phyloP scores from a whole-genome alignment of 2,113 vertebrate species.

The Todiramphus saurophagus region DNA sequence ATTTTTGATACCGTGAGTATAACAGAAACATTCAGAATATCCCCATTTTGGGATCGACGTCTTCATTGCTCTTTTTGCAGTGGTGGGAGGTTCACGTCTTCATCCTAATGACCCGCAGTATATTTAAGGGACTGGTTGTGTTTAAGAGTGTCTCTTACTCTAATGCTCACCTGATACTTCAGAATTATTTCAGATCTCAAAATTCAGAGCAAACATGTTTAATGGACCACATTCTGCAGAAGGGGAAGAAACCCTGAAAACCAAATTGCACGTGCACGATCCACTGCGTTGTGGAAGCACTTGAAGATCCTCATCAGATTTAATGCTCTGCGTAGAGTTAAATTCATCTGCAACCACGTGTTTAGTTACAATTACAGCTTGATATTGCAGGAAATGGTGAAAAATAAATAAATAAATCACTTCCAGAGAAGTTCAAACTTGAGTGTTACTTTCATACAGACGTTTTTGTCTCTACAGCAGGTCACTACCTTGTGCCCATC shows the following conservation, averaged over 20 bases:
- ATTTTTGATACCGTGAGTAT: neutral
- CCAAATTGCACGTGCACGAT: neutral
- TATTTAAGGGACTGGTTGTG: constrained; percentile 44
- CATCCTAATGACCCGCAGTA: constrained; percentile 51
- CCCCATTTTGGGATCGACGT: neutral
- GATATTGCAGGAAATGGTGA: neutral
- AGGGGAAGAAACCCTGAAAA: neutral
- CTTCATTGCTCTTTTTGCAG: neutral
- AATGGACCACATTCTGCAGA: neutral
- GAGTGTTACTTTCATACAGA: accelerated
- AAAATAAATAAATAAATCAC: neutral
- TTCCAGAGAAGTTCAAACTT: neutral
- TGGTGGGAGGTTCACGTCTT: constrained; percentile 13
- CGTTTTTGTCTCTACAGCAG: neutral
- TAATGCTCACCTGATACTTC: neutral
- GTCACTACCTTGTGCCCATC: neutral
- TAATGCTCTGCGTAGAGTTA: neutral
- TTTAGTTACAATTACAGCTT: neutral
- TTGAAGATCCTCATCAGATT: neutral
- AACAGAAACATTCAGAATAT: neutral
- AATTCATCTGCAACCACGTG: neutral
- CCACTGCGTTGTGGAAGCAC: neutral
- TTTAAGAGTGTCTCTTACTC: constrained; percentile 66
- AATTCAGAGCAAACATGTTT: neutral
- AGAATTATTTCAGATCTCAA: neutral